phyloP scores from a whole-genome alignment of 2,888 invertebrate genomes.

The Nomada fabriciana region DNA sequence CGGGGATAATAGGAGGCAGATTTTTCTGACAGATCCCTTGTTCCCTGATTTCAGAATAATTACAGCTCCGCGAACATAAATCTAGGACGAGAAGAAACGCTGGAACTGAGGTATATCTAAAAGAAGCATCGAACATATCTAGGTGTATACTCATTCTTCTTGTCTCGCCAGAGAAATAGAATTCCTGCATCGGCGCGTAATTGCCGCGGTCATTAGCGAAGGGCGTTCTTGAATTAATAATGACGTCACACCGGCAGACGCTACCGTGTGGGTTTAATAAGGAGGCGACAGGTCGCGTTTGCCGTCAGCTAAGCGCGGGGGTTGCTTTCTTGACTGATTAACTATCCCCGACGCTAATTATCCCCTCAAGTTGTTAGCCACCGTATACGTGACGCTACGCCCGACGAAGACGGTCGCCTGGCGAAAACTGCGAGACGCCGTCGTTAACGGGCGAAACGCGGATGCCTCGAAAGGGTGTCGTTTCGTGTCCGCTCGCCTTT shows the following conservation, averaged over 20 bases:
- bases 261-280: slow-evolving; percentile 76
- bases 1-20: not conserved
- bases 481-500: slow-evolving; percentile 41
- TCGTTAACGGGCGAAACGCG: slow-evolving; percentile 75
- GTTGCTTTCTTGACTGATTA: slow-evolving; percentile 80
- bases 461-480: slow-evolving; percentile 57
- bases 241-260: slow-evolving; percentile 50
- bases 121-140: slow-evolving; percentile 3
- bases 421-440: slow-evolving; percentile 32
- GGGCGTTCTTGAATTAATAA: slow-evolving; percentile 68
- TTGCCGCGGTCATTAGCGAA: slow-evolving; percentile 56
- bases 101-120: not conserved
- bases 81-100: not conserved
- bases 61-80: slow-evolving; percentile 1
- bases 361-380: slow-evolving; percentile 73
- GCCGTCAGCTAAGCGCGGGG: slow-evolving; percentile 72
- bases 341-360: slow-evolving; percentile 81
- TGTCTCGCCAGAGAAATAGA: not conserved
- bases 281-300: slow-evolving; percentile 79
- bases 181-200: slow-evolving; percentile 48
- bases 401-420: slow-evolving; percentile 49
- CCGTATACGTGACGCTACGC: slow-evolving; percentile 77
- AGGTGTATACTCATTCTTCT: not conserved
- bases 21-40: not conserved
- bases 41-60: slow-evolving; percentile 18